Evolutionary conservation across 2,113 vertebrate species (phyloP), one percentile per base, ranked within the genome.

Genomic region (Penelope pileata): DNA sequence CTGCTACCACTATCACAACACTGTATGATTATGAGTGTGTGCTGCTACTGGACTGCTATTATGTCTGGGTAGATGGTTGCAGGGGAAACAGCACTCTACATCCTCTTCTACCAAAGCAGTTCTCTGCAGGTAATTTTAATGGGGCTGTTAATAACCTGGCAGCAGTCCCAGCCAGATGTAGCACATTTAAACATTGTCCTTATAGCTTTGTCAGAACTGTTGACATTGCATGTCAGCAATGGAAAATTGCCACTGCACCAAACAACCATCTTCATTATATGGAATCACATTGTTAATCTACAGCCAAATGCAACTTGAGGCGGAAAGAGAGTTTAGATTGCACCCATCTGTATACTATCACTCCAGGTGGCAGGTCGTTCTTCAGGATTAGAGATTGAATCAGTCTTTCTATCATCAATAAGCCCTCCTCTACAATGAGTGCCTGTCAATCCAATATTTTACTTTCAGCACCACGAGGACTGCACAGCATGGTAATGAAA

Each of bases 341-440:
- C 95, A 94, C 94, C 94, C 96, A 97, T 97, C 96, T 97, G 95
- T 97, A 96, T 74, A 77, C 94, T 96, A 97, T 97, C 96, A 98
- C 94, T 97, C 87, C 95, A 96, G 93, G 96, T 98, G 97, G 97
- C 97, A 98, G 97, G 96, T 97, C 95, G 83, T 97, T 97, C 96
- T 96, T 97, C 96, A 97, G 96, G 96, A 97, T 96, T 97, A 97
- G 97, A 97, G 96, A 97, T 98, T 96, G 97, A 97, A 97, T 96
- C 97, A 95, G 97, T 93, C 96, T 97, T 96, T 95, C 95, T 93
- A 97, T 97, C 97, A 97, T 97, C 96, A 97, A 91, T 92, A 96
- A 97, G 93, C 90, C 83, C 85, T 95, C 94, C 92, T 95, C 96
- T 94, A 92, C 96, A 90, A 94, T 56, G 47, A 96, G 93, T 64